Evolutionary conservation across 2,113 vertebrate species (phyloP), one percentile per base, ranked within the genome.

Genomic region (Guaruba guarouba): DNA sequence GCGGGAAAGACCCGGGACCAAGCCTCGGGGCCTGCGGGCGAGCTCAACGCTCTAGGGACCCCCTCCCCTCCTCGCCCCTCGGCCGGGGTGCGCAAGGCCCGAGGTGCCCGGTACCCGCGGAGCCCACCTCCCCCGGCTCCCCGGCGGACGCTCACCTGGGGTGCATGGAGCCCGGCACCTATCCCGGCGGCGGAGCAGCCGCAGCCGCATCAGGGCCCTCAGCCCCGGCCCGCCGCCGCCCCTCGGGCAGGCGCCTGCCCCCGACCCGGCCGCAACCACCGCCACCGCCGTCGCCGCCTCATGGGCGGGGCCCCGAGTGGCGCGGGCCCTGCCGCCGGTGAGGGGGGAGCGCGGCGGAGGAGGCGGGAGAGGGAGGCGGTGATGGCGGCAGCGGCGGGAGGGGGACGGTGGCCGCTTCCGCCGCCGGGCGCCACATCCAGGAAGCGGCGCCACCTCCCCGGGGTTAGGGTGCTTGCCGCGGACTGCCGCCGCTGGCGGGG

Each of bases 81-180:
- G 4, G 20, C 28, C 22, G 55, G 18, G 12, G 13, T 43, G 13
- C 24, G 5, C 37, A 39, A 81, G 68, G 89, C 61, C 75, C 37
- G 52, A 74, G 44, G 7, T 46, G 19, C 25, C 31, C 14, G 19
- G 13, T 27, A 23, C 12, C 57, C 54, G 15, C 63, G 62, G 46
- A 51, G 24, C 63, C 67, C 46, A 64, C 35, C 86, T 19, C 49
- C 31, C 44, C 3, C 13, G 23, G 28, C 2, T 20, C 52, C n/a
- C 48, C 55, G 18, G 25, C 27, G 29, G 49, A 29, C 73, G n/a
- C 97, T 97, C 95, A 98, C 98, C 98, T 98, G 98, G 48, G 96
- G 93, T 82, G 97, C 97, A 95, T 92, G 85, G 33, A 91, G 82
- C 94, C 92, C 35, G 69, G 76, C 55, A 75, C 43, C 51, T 43